A percentile compares a stretch with the other conserved stretches of the same genome.
Conservation (phyloP, 2,888 invertebrate species). For the Pseudococcus longispinus region DNA sequence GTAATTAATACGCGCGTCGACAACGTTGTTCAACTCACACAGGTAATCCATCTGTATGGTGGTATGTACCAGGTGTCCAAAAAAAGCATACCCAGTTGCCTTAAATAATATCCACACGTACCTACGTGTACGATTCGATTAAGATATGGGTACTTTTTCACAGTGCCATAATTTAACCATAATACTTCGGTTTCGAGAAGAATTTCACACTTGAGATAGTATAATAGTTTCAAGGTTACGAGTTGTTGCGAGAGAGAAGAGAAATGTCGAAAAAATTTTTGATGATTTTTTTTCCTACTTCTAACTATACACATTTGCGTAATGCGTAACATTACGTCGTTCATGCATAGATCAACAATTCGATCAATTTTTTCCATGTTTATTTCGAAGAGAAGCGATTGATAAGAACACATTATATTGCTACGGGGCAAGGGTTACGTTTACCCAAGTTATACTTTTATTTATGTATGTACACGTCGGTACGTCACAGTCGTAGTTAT, state of each 20-base stretch:
- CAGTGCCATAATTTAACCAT: background rate
- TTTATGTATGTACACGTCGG: background rate
- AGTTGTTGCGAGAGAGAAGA: background rate
- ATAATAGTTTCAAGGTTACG: background rate
- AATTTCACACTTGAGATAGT: background rate
- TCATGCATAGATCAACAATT: background rate
- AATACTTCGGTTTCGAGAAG: background rate
- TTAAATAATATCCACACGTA: background rate
- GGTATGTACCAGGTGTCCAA: background rate
- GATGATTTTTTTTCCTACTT: background rate
- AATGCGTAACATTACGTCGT: background rate
- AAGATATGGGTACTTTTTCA: background rate
- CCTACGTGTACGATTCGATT: too few relatives aligned
- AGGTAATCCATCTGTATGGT: background rate
- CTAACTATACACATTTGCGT: too few relatives aligned
- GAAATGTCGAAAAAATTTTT: background rate
- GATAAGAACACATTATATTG: background rate
- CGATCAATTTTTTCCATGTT: background rate
- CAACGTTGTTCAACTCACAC: background rate
- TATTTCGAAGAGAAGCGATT: background rate
- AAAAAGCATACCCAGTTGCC: background rate
- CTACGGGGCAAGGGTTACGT: background rate
- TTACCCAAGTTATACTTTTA: background rate
- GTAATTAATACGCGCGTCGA: slow-evolving; percentile 13
- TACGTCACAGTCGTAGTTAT: slow-evolving; percentile 15